Evolutionary conservation across 2,888 invertebrate genomes (phyloP), one percentile per base, ranked within the genome.

Genomic region (Chrysolina americana): DNA sequence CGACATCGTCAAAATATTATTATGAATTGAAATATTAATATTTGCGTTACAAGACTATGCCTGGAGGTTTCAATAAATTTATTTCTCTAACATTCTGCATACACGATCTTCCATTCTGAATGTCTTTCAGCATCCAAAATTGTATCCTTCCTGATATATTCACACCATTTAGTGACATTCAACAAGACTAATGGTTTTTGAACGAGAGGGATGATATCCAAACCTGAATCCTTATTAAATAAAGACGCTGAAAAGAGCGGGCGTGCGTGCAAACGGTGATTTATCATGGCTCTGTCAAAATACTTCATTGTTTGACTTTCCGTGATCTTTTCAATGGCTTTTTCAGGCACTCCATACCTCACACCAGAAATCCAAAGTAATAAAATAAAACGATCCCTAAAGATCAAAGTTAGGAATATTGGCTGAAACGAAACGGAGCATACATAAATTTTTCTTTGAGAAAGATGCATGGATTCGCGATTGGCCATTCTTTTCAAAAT

Each of bases 151-250:
- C 36, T 28, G 17, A 59, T 59, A 36, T 59, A 59, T 59, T 59
- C 59, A 23, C 59, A 59, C 36, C 59, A 36, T 59, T 59, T 15
- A 59, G 59, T 59, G 59, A 59, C 59, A 59, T 59, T 36, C 59
- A 59, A 59, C 59, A 59, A 59, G 59, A 59, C 59, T 59, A 59
- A 59, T 59, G 59, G 59, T 59, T 59, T 59, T 36, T 19, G 28
- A 59, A 59, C 23, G 59, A 59, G 59, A 59, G 59, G 59, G 28
- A 59, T 59, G 59, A 23, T 36, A 59, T 59, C n/a, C 23, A 2
- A 36, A 59, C 23, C 36, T 23, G 36, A 28, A 28, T 59, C 36
- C 59, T 28, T 36, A 59, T 59, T 59, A 59, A 59, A 59, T 59
- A 59, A 59, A 59, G 59, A 59, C 59, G 59, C 59, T 59, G 59